Base-by-base conservation (phyloP, 2,113 vertebrate genomes). In the Ciconia maguari region DNA sequence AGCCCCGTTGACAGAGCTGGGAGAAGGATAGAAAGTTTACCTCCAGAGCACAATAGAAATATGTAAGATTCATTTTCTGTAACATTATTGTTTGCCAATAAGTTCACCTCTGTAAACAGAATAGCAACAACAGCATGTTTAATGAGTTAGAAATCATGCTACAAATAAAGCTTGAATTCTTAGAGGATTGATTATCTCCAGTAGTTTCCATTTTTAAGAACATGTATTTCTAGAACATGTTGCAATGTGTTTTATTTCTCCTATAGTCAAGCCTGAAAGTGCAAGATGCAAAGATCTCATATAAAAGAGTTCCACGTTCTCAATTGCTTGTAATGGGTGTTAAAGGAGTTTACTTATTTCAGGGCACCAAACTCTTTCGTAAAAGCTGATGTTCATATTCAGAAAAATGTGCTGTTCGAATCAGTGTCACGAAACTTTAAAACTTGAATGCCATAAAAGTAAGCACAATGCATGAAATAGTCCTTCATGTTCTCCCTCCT, bases 401-500 rank as follows among this genome's bases (percentile, higher is more conserved):
- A 86, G 76, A 83, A 77, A 65, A 60, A 61, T 25, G 16, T 49
- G 32, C 44, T 65, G 25, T 86, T 80, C 54, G 70, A 61, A 85
- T 65, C 58, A 90, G 41, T 74, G 48, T 90, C 58, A 41, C 1
- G 3, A 85, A 91, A 83, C 51, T 83, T 82, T 78, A 58, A 60
- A 83, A 76, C 22, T 32, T 75, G 44, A 74, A 54, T 79, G 17
- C 64, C 11, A 2, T 93, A 46, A 55, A 90, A 83, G 11, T 88
- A 77, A 87, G 36, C 46, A 70, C 44, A 77, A 60, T 71, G 68
- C 25, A 42, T 83, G 34, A 93, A 89, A 57, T 48, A 81, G 71
- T 77, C 58, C 51, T 90, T 96, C 70, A 82, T 69, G 11, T 93
- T 96, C 82, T 96, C 69, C 48, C 34, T 92, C 64, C 54, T 24